Percentiles rank a stretch among this genome's conserved stretches.
Evolutionary conservation across 2,888 invertebrate species (phyloP).

Genomic region (Formica aserva): DNA sequence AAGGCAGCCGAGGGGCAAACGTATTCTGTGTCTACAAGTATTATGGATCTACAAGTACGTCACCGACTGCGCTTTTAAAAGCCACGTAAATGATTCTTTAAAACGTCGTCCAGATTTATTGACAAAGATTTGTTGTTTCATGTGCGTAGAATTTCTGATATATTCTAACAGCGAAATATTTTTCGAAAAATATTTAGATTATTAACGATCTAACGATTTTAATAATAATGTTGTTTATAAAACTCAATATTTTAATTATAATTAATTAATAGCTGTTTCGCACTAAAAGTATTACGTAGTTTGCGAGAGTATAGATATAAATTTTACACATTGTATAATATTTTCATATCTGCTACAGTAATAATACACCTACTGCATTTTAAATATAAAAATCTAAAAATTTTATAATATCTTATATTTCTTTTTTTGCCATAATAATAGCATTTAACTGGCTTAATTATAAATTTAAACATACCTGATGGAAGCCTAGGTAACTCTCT

Average conservation of each 20-base stretch:
- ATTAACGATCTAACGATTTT: not conserved
- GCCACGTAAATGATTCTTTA: constrained; percentile 30
- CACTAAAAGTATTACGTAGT: not conserved
- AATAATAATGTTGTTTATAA: not conserved
- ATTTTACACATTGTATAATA: not conserved
- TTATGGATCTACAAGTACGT: constrained; percentile 50
- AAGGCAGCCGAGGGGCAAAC: constrained; percentile 5
- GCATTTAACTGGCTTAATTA: not conserved
- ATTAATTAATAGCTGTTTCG: not conserved
- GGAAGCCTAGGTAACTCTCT: constrained; percentile 99
- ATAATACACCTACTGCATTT: not conserved
- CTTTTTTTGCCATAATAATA: not conserved
- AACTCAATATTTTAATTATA: not conserved
- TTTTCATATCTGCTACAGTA: not conserved
- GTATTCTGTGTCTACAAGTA: constrained; percentile 19
- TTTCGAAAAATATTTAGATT: not conserved
- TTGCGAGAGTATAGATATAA: not conserved
- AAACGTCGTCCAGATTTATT: constrained; percentile 13
- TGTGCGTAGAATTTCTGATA: not conserved
- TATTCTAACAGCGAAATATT: not conserved
- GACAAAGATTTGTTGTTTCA: not conserved
- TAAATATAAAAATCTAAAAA: not conserved
- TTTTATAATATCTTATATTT: not conserved
- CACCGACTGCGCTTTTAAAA: constrained; percentile 2
- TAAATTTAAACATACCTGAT: constrained; percentile 92